Evolutionary conservation across 1,140 invertebrate species (phyloP).

Genomic region (Homarus americanus): DNA sequence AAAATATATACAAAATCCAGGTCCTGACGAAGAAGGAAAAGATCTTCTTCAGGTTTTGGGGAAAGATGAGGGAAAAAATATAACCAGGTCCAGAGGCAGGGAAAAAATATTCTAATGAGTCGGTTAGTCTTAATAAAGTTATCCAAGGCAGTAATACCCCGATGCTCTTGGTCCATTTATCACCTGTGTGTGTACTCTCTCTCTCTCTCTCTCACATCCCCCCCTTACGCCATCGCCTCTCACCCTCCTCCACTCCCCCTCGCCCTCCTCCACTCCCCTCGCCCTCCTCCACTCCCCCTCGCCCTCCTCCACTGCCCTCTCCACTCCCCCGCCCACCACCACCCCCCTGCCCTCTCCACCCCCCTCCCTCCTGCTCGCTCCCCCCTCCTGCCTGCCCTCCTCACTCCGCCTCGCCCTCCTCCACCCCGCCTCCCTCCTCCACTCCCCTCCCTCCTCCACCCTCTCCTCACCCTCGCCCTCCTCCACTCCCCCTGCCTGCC

Average conservation of each 20-base stretch:
- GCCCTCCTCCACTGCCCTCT: not conserved
- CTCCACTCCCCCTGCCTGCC: no score
- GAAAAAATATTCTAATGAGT: not conserved
- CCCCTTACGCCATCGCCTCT: not conserved
- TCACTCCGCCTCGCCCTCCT: not conserved
- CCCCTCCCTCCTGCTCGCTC: no score
- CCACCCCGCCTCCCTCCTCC: not conserved
- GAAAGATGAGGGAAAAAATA: no score
- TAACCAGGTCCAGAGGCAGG: no score
- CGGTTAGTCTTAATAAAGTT: not conserved
- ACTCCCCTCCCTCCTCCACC: not conserved
- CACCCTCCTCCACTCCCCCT: no score
- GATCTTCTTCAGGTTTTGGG: no score
- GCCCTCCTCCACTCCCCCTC: not conserved
- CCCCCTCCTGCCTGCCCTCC: no score
- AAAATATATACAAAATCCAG: no score
- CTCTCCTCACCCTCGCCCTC: not conserved
- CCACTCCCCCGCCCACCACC: not conserved
- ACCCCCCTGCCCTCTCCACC: not conserved
- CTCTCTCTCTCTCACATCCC: not conserved
- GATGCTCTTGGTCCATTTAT: not conserved
- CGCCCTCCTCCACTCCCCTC: not conserved
- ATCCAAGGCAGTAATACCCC: not conserved
- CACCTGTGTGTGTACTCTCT: not conserved
- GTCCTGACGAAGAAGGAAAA: no score